Base-by-base conservation (phyloP, 2,888 invertebrate species). In the Trichogramma evanescens region DNA sequence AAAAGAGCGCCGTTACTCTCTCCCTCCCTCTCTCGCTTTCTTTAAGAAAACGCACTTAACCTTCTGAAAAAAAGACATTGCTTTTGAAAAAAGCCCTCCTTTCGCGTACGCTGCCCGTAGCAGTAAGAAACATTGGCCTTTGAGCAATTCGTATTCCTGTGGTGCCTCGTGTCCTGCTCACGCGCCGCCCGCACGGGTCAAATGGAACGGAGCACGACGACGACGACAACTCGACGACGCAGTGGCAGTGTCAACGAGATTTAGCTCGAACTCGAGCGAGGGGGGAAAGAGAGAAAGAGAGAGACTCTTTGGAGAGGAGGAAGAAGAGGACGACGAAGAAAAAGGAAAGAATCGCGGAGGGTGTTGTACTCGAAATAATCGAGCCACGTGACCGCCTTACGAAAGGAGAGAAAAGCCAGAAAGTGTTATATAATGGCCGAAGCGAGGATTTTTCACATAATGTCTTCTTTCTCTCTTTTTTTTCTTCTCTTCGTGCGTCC, bases 171-270 rank as follows among this genome's bases (percentile, higher is more conserved):
- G 61, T 61, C 26, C 26, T 26, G 26, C 26, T 62, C 61, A 52
- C 38, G 60, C 54, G 55, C 56, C 52, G 59, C 59, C 59, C 58
- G 51, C 64, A 40, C 60, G 60, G 61, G 56, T 61, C 61, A 63
- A 62, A 60, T 62, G 56, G 58, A 63, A 58, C 58, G 26, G 26
- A 26, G 26, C 26, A 26, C 26, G 26, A 26, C 13, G 13, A 13
- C 13, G 13, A 13, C 26, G 26, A 26, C 26, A 26, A 26, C 26
- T 59, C 56, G 54, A 64, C 56, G 59, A 49, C 56, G 59, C 58
- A 59, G 55, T 51, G 63, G 54, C 57, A 48, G 66, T 58, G 66
- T 65, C 65, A 65, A 66, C 66, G 63, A 63, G 65, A 67, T 67
- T 67, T 66, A 63, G 50, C 43, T 42, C 55, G 53, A 61, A 56